These are phyloP conservation scores for Lagopus leucura DNA, from an alignment of 2,113 vertebrate genomes.

Conservation along the genomic window DNA sequence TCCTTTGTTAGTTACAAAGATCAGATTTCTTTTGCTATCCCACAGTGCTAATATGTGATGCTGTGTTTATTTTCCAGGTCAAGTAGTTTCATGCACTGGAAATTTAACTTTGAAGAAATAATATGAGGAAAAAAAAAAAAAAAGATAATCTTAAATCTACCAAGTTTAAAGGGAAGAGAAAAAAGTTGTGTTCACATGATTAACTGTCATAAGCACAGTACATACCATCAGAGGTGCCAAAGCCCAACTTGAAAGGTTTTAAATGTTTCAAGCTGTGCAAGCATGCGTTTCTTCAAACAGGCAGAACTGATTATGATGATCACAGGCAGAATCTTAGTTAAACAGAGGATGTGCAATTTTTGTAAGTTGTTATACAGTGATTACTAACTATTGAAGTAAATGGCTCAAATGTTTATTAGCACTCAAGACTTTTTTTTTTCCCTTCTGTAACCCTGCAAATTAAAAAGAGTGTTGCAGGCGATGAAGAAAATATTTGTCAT, in stretches of 20 bases:
- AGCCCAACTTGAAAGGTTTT: conserved; percentile 73
- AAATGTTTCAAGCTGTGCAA: conserved; percentile 77
- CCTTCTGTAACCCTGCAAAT: background rate
- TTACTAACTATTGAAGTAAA: conserved; percentile 65
- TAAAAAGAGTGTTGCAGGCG: conserved; percentile 3
- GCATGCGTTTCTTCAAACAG: conserved; percentile 68
- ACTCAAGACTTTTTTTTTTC: conserved; percentile 23
- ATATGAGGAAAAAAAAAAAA: background rate
- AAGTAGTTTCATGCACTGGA: conserved; percentile 53
- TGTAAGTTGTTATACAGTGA: conserved; percentile 52
- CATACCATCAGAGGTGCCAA: conserved; percentile 70
- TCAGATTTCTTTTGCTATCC: conserved; percentile 13
- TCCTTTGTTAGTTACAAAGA: conserved; percentile 2
- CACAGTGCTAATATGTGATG: background rate
- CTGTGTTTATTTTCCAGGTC: conserved; percentile 56
- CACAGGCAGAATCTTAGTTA: conserved; percentile 64
- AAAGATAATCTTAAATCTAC: conserved; percentile 65
- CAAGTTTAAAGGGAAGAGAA: conserved; percentile 57
- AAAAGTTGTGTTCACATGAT: conserved; percentile 69
- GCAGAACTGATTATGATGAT: conserved; percentile 68
- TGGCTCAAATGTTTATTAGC: conserved; percentile 54
- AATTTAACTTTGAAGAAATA: conserved; percentile 70
- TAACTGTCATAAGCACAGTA: conserved; percentile 74
- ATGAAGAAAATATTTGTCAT: background rate
- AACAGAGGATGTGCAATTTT: conserved; percentile 63